Evolutionary conservation across 2,797 vertebrate genomes (phyloP).

Genomic region (Falco peregrinus): DNA sequence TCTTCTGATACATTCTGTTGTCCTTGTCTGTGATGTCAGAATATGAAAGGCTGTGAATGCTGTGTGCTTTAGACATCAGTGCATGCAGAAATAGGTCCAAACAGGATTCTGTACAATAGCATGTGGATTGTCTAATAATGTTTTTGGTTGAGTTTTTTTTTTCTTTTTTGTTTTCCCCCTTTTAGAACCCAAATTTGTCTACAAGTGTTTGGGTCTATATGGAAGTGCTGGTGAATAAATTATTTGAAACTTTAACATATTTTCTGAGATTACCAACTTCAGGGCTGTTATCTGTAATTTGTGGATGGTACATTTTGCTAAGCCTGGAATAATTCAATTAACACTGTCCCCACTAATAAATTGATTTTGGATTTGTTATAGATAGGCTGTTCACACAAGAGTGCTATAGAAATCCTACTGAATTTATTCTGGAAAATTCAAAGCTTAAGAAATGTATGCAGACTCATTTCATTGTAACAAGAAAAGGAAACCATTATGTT

Average conservation of each 20-base stretch:
- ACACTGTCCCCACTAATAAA: background rate
- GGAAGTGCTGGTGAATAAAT: background rate
- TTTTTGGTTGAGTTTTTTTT: no score
- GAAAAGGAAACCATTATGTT: background rate
- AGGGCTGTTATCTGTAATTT: background rate
- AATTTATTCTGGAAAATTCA: background rate
- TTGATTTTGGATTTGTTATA: background rate
- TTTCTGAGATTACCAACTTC: background rate
- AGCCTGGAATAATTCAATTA: background rate
- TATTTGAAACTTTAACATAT: background rate
- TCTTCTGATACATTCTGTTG: background rate
- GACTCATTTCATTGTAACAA: background rate
- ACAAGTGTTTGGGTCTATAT: background rate
- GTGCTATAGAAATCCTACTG: background rate
- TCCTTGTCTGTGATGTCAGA: background rate
- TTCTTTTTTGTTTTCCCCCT: background rate
- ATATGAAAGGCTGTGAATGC: background rate
- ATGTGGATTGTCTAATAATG: background rate
- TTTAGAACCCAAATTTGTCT: background rate
- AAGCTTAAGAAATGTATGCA: constrained; percentile 6
- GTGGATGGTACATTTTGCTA: background rate
- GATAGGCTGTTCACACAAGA: background rate
- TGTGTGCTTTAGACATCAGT: background rate
- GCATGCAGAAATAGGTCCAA: background rate
- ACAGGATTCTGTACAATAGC: background rate